Base-by-base conservation (phyloP, 2,113 vertebrate genomes). In the Albula glossodonta region DNA sequence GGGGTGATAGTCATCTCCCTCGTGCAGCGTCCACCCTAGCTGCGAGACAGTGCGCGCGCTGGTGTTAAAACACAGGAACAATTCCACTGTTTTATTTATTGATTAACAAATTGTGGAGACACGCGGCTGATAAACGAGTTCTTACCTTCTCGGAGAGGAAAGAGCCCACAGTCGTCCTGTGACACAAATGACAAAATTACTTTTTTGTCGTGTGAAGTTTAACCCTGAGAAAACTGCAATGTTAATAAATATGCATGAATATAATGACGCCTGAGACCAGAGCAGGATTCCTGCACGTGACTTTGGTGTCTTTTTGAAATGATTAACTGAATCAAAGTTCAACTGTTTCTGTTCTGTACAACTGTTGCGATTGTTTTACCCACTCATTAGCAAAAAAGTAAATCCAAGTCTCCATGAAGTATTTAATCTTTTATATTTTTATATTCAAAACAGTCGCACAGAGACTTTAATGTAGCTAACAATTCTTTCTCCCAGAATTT, bases 1-100 rank as follows among this genome's bases (percentile, higher is more conserved):
- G 3, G 97, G 92, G 88, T 99, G 98, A 84, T 96, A 98, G 88
- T 97, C 92, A 17, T 99, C 98, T 0, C 96, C 98, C 90, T 99
- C 98, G 1, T 96, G 95, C 87, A 98, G 95, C 19, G 95, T 96
- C 97, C 97, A 98, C 9, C 96, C 95, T 78, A 97, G 88, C 98
- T 99, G 91, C 80, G 88, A 19, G 85, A 88, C 84, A 87, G 80
- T 52, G 56, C 51, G 79, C 22, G 56, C 11, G 51, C 10, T 13
- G 8, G 80, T 31, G 60, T 88, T 41, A 0, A 81, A 31, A 22
- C 48, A 84, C 51, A 17, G 49, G 31, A 41, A 41, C 31, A 41
- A 41, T 41, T 41, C 31, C 31, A 51, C 8, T 41, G 60, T 9
- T 79, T 1, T 5, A 41, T 17, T 9, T 19, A 57, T 49, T 60